A percentile compares a stretch with the other conserved stretches of the same genome.
phyloP scores from a whole-genome alignment of 1,140 invertebrate genomes.

The Brachionus rubens region DNA sequence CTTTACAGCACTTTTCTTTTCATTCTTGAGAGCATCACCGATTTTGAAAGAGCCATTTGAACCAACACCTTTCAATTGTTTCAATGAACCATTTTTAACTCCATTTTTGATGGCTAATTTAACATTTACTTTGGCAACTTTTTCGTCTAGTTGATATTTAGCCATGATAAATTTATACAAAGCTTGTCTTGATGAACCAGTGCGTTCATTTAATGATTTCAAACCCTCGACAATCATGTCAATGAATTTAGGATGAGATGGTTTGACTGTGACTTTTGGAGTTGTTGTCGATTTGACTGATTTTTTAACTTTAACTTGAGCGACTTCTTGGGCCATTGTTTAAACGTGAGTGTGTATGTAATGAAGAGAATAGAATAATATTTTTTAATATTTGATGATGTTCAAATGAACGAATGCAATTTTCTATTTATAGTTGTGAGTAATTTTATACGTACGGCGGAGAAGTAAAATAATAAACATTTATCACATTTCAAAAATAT shows the following conservation, averaged over 20 bases:
- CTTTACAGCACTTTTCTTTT: background rate
- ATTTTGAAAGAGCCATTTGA: conserved; percentile 46
- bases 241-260: conserved; percentile 43
- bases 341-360: too few species aligned
- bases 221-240: conserved; percentile 45
- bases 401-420: too few species aligned
- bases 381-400: too few species aligned
- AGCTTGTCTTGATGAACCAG: conserved; percentile 46
- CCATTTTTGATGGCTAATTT: conserved; percentile 41
- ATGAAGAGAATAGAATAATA: too few species aligned
- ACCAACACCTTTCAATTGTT: conserved; percentile 47
- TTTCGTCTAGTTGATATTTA: conserved; percentile 40
- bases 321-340: background rate
- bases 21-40: conserved; percentile 21
- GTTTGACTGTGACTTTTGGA: background rate
- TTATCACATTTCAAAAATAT: too few species aligned
- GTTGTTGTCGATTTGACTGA: background rate
- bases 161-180: conserved; percentile 45
- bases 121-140: background rate
- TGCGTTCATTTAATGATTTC: conserved; percentile 39
- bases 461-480: background rate
- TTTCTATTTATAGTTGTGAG: background rate
- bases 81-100: conserved; percentile 34
- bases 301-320: background rate
- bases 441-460: conserved; percentile 16